Conservation (phyloP, 2,113 vertebrate genomes). For the Pelmatolapia mariae region DNA sequence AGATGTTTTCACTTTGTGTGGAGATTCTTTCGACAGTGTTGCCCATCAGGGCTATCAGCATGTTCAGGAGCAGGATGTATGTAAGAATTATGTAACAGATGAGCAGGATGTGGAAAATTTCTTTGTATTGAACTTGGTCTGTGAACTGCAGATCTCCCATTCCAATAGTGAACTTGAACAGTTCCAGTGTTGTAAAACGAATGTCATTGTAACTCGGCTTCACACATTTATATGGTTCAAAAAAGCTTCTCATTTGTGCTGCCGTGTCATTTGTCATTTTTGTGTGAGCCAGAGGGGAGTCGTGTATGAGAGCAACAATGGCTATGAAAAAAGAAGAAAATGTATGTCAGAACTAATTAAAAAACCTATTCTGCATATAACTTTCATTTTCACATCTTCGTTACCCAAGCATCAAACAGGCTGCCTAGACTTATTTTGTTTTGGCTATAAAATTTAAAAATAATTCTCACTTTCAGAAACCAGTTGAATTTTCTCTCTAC, state of each 20-base stretch:
- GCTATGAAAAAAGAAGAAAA: slow-evolving; percentile 53
- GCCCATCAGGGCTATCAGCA: slow-evolving; percentile 91
- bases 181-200: slow-evolving; percentile 80
- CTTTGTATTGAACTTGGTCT: slow-evolving; percentile 79
- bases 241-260: neutral
- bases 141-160: slow-evolving; percentile 94
- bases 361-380: neutral
- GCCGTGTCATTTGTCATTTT: neutral
- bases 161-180: slow-evolving; percentile 95
- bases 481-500: too few relatives aligned
- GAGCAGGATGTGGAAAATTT: slow-evolving; percentile 84
- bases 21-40: slow-evolving; percentile 82
- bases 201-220: slow-evolving; percentile 76
- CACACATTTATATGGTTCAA: neutral
- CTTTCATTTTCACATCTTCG: neutral
- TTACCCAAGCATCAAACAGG: too few relatives aligned
- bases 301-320: slow-evolving; percentile 79
- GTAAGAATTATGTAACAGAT: slow-evolving; percentile 87
- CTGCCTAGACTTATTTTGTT: too few relatives aligned
- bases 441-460: too few relatives aligned
- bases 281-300: neutral
- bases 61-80: slow-evolving; percentile 91
- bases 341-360: neutral
- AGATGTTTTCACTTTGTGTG: slow-evolving; percentile 84
- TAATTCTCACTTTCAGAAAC: too few relatives aligned